Base-by-base conservation (phyloP, 2,113 vertebrate species). In the Redunca redunca region DNA sequence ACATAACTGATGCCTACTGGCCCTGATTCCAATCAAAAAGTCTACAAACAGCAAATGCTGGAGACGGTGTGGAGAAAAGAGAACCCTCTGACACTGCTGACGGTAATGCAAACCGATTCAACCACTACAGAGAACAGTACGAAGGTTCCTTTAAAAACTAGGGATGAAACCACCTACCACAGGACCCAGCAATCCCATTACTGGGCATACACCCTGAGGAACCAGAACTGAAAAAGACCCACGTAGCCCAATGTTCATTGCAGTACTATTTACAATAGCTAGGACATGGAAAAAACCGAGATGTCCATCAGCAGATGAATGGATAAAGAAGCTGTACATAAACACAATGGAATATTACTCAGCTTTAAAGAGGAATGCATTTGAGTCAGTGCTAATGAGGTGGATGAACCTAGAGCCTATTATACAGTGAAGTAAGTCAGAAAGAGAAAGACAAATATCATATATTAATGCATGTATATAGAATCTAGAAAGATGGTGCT, bases 21-120 rank as follows among this genome's bases (percentile, higher is more conserved):
- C 36, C 46, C 28, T 26, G 7, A 13, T 48, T 92, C 90, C n/a
- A 94, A 96, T 95, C 85, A 88, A 97, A 94, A 71, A 17, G 0
- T 92, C 19, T 40, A 71, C 67, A 40, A 71, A 40, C 67, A 71
- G n/a, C 5, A 71, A 40, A 40, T 12, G 19, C n/a, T 71, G 19
- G n/a, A 71, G 19, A 71, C 0, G 1, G 67, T 40, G 10, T 23
- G 67, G 19, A 23, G 67, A 40, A 71, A 71, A 71, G 10, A n/a
- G n/a, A 71, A 40, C 67, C 67, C 67, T 71, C n/a, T 40, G 19
- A 40, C 17, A 23, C n/a, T 23, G 10, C 17, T 71, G 67, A n/a
- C 36, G 67, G n/a, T n/a, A 40, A 40, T 23, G n/a, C 67, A 40
- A 71, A 71, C 67, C 1, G 2, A 71, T 40, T 40, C n/a, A 40